Evolutionary conservation across 1,140 invertebrate genomes (phyloP).

Genomic region (Himalopsyche phryganea): DNA sequence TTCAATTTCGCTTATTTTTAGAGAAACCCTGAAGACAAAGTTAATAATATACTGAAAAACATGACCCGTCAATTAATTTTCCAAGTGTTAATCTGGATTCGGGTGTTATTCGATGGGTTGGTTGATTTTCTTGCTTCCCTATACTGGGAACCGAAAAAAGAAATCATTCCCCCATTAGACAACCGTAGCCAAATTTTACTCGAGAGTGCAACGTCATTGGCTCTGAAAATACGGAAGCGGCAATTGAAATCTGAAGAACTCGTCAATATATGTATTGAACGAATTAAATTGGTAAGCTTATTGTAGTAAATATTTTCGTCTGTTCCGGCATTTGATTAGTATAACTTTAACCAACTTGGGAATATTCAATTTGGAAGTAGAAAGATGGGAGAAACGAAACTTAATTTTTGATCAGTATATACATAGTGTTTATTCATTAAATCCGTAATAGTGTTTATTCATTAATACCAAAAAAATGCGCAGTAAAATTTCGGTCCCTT

Average conservation of each 20-base stretch:
- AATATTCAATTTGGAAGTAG: no score
- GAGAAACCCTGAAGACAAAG: slow-evolving; percentile 4
- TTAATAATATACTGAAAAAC: slow-evolving; percentile 5
- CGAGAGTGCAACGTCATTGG: slow-evolving; percentile 63
- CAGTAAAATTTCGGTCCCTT: no score
- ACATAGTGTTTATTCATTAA: background rate
- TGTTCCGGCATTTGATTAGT: no score
- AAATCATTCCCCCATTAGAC: slow-evolving; percentile 53
- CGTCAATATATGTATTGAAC: slow-evolving; percentile 68
- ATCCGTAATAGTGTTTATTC: background rate
- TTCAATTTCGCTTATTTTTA: background rate
- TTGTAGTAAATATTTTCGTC: background rate
- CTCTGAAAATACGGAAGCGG: slow-evolving; percentile 61
- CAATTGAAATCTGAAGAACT: slow-evolving; percentile 66
- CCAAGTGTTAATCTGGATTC: slow-evolving; percentile 24
- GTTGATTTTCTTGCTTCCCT: slow-evolving; percentile 46
- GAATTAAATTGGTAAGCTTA: slow-evolving; percentile 68
- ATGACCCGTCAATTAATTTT: slow-evolving; percentile 14
- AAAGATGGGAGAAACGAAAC: no score
- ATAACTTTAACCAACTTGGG: no score
- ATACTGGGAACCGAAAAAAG: slow-evolving; percentile 55
- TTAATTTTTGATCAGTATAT: background rate
- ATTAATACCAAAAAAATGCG: no score
- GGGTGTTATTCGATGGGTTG: slow-evolving; percentile 37
- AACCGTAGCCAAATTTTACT: slow-evolving; percentile 57